These are phyloP conservation scores for Metacarcinus magister DNA, from an alignment of 2,888 invertebrate species.

Conservation along the genomic window DNA sequence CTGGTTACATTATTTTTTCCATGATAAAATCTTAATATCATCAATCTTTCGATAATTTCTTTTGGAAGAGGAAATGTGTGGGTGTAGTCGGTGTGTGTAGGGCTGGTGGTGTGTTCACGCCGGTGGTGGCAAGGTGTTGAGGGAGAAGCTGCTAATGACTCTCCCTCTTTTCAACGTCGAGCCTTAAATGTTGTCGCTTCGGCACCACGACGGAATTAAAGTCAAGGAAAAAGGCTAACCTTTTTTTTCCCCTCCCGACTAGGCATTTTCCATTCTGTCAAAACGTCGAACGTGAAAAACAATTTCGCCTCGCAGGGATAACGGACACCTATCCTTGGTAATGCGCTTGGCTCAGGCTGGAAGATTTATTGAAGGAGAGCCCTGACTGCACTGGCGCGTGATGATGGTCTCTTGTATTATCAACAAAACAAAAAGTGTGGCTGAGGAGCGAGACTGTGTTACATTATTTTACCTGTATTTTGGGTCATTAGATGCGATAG, in stretches of 20 bases:
- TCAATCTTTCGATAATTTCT: not conserved
- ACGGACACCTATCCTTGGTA: conserved; percentile 60
- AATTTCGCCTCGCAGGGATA: conserved; percentile 64
- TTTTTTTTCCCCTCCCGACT: conserved; percentile 40
- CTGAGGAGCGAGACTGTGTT: not conserved
- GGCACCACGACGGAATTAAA: conserved; percentile 62
- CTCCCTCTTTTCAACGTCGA: conserved; percentile 29
- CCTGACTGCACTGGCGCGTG: not conserved
- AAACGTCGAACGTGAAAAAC: conserved; percentile 71
- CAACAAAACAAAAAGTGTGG: not conserved
- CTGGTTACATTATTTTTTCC: not conserved
- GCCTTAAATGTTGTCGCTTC: conserved; percentile 61
- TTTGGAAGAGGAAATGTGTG: not conserved
- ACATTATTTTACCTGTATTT: not conserved
- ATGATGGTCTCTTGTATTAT: not conserved
- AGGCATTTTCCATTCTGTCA: conserved; percentile 72
- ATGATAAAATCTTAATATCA: not conserved
- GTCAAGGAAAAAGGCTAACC: conserved; percentile 58
- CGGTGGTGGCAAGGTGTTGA: not conserved
- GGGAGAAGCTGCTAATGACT: conserved; percentile 57
- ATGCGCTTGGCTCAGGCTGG: conserved; percentile 66
- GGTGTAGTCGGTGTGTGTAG: not conserved
- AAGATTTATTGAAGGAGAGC: conserved; percentile 69
- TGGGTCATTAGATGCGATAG: not conserved
- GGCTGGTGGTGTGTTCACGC: not conserved